Conservation (phyloP, 2,888 invertebrate species). For the Agrilus mali region DNA sequence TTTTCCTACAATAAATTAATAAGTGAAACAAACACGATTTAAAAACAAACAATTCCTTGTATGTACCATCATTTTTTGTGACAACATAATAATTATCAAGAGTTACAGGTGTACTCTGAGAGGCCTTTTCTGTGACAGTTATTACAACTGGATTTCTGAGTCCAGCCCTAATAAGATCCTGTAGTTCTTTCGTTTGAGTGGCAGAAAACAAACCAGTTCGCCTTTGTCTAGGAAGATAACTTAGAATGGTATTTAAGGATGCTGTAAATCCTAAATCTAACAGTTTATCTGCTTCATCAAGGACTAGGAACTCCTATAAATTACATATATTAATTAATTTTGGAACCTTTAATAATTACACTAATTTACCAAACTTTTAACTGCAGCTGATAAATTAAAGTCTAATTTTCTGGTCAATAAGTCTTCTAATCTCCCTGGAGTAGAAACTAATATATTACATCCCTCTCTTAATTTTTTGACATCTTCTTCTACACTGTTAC, state of each 20-base stretch:
- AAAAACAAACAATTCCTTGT: not conserved
- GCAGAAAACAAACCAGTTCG: slow-evolving; percentile 98
- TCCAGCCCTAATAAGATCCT: slow-evolving; percentile 85
- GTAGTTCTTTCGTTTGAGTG: slow-evolving; percentile 90
- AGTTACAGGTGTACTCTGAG: slow-evolving; percentile 57
- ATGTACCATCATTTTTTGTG: slow-evolving; percentile 49
- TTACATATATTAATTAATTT: slow-evolving; percentile 1
- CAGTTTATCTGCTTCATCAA: slow-evolving; percentile 95
- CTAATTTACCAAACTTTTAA: slow-evolving; percentile 61
- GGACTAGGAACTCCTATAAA: slow-evolving; percentile 71
- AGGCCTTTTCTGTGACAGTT: slow-evolving; percentile 76
- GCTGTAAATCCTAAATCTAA: slow-evolving; percentile 85
- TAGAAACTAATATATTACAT: slow-evolving; percentile 81
- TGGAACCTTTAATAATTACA: not conserved
- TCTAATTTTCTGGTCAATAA: slow-evolving; percentile 59
- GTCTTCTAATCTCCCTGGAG: slow-evolving; percentile 89
- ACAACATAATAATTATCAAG: slow-evolving; percentile 71
- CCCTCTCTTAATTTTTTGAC: slow-evolving; percentile 54
- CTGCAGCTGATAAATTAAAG: slow-evolving; percentile 53
- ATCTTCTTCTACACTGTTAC: slow-evolving; percentile 67
- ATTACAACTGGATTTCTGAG: slow-evolving; percentile 86
- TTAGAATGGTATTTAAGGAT: slow-evolving; percentile 76
- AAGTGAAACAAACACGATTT: not conserved
- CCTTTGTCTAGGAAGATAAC: slow-evolving; percentile 82
- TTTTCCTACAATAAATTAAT: slow-evolving; percentile 42